A percentile compares a stretch with the other conserved stretches of the same genome.
These are phyloP conservation scores for Laticauda laticaudata DNA, from an alignment of 2,113 vertebrate genomes.

Conservation along the genomic window DNA sequence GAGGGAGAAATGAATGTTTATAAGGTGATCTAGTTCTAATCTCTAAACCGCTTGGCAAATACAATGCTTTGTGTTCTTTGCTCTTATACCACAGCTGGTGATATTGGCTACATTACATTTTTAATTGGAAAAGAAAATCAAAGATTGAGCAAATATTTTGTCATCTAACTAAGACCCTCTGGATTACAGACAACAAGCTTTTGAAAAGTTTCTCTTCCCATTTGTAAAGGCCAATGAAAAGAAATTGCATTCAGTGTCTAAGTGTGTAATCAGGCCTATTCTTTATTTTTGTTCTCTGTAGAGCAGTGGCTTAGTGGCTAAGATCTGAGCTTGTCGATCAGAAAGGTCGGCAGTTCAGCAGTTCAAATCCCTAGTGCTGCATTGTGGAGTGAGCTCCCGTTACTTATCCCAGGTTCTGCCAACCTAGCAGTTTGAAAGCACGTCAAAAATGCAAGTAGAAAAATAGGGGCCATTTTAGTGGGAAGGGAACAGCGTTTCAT, in stretches of 20 bases:
- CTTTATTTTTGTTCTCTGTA: background rate
- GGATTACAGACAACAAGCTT: background rate
- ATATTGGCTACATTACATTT: background rate
- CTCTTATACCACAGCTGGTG: background rate
- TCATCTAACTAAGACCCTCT: background rate
- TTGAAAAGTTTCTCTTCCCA: background rate
- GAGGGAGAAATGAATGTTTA: slow-evolving; percentile 6
- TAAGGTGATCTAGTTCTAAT: slow-evolving; percentile 16
- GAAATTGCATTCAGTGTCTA: background rate
- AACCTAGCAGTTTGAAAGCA: no score
- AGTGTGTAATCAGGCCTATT: background rate
- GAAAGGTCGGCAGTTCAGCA: no score
- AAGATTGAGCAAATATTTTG: background rate
- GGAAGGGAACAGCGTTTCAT: no score
- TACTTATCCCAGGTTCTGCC: no score
- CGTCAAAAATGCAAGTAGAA: no score
- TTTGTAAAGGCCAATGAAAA: no score
- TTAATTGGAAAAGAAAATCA: slow-evolving; percentile 6
- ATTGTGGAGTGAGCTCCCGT: no score
- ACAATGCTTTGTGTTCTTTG: background rate
- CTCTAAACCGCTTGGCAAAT: background rate
- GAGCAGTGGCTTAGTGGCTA: no score
- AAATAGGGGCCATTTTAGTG: no score
- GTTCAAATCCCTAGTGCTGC: no score
- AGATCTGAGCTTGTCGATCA: no score